Evolutionary conservation across 2,888 invertebrate species (phyloP).

Genomic region (Pycnomerus fuliginosus): DNA sequence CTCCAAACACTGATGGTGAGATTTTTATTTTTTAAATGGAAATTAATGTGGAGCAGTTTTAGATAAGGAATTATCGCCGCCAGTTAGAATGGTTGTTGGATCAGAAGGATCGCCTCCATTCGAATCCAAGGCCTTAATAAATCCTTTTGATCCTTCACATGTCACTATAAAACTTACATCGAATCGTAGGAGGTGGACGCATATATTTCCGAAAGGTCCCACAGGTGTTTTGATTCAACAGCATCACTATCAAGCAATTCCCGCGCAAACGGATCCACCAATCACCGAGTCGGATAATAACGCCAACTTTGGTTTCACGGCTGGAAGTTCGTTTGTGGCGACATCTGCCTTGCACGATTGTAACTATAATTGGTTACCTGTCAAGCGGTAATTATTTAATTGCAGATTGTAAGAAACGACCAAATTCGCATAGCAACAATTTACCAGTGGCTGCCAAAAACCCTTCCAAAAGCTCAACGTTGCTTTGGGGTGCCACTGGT

Average conservation of each 20-base stretch:
- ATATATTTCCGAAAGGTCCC: constrained; percentile 96
- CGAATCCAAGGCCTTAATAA: constrained; percentile 84
- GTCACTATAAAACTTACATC: constrained; percentile 95
- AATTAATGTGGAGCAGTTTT: constrained; percentile 4
- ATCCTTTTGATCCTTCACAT: constrained; percentile 97
- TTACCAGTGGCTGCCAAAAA: constrained; percentile 39
- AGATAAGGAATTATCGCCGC: constrained; percentile 58
- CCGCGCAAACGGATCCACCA: constrained; percentile 54
- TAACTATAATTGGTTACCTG: constrained; percentile 45
- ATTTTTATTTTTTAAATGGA: constrained; percentile 5
- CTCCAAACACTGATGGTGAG: constrained; percentile 47
- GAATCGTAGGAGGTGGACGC: constrained; percentile 94
- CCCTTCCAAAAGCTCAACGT: constrained; percentile 60
- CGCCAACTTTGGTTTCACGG: constrained; percentile 15
- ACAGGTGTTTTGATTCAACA: constrained; percentile 90
- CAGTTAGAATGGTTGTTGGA: constrained; percentile 58
- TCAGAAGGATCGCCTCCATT: constrained; percentile 60
- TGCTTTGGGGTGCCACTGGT: constrained; percentile 92
- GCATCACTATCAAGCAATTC: constrained; percentile 88
- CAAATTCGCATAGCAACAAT: constrained; percentile 47
- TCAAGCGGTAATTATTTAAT: too few species aligned
- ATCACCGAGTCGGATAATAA: constrained; percentile 18
- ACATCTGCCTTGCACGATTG: constrained; percentile 57
- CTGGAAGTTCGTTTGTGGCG: constrained; percentile 42
- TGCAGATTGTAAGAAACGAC: constrained; percentile 52